Percentiles rank a stretch among this genome's conserved stretches.
phyloP scores from a whole-genome alignment of 2,888 invertebrate genomes.

The Chrysotoxum bicinctum region DNA sequence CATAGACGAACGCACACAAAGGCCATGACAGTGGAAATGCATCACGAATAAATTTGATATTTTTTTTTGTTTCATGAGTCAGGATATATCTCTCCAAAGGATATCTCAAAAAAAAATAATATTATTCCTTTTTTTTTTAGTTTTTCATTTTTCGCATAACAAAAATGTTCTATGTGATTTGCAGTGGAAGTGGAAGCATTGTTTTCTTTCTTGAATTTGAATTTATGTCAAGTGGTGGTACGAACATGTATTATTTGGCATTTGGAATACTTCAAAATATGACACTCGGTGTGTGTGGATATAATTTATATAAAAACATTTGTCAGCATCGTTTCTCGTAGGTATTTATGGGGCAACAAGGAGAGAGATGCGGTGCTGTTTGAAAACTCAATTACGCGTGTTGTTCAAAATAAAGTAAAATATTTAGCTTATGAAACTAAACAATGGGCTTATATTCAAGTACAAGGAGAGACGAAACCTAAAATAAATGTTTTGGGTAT shows the following conservation, averaged over 20 bases:
- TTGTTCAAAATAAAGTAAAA: no score
- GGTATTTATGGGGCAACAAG: no score
- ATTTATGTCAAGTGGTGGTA: constrained; percentile 47
- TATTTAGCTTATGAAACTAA: no score
- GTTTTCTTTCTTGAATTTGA: constrained; percentile 1
- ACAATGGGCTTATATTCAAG: no score
- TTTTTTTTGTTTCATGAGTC: not conserved
- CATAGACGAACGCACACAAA: not conserved
- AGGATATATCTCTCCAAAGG: constrained; percentile 19
- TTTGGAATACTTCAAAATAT: constrained; percentile 19
- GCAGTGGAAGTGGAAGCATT: constrained; percentile 1
- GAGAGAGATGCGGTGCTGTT: no score
- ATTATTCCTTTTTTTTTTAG: not conserved
- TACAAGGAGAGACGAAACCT: no score
- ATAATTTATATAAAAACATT: not conserved
- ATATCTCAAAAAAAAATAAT: not conserved
- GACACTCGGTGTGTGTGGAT: not conserved
- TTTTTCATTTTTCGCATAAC: not conserved
- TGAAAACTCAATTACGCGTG: no score
- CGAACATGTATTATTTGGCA: constrained; percentile 44
- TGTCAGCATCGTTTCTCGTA: no score
- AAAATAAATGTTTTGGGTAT: no score
- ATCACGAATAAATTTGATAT: constrained; percentile 22
- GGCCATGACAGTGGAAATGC: not conserved
- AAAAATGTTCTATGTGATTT: constrained; percentile 9